Base-by-base conservation (phyloP, 1,140 invertebrate species). In the Musca vetustissima region DNA sequence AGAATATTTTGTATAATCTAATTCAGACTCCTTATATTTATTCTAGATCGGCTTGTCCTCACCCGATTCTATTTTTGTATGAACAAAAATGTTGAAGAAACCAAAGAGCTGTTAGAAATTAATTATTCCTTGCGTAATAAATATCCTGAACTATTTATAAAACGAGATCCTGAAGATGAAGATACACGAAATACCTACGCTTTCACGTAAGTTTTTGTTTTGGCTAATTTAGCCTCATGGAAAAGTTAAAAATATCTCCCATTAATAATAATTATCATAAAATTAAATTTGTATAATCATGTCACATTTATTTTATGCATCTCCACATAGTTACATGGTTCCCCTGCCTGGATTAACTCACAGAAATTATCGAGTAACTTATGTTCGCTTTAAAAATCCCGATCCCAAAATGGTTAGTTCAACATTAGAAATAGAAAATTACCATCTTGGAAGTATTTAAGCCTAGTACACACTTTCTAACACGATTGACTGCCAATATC, bases 91-190 rank as follows among this genome's bases (percentile, higher is more conserved):
- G 70, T 88, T 9, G 85, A 88, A 64, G 81, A 85, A 11, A 86
- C 87, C 0, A 89, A 89, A 77, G 76, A 78, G 8, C 85, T 88
- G 65, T 87, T 91, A 67, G 85, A 88, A 69, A 73, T 87, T 53
- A 90, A 89, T 80, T 91, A 88, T 73, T 88, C 84, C 13, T 79
- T 90, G 66, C 84, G 89, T 4, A 85, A 85, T 11, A 87, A 85
- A 68, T 83, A 86, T 19, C 87, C 89, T 0, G 88, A 91, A 74
- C 83, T 91, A 64, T 91, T 91, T 72, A 80, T 80, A 59, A 85
- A 89, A 25, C 81, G 89, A 52, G 88, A 91, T 79, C 86, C 88
- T 6, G 78, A 83, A 59, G 80, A 85, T 2, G 79, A 84, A 21
- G 84, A 83, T 72, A 86, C 88, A 19, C 81, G 84, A 75, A 81